phyloP scores from a whole-genome alignment of 2,888 invertebrate genomes.

The Drosophila subsilvestris region DNA sequence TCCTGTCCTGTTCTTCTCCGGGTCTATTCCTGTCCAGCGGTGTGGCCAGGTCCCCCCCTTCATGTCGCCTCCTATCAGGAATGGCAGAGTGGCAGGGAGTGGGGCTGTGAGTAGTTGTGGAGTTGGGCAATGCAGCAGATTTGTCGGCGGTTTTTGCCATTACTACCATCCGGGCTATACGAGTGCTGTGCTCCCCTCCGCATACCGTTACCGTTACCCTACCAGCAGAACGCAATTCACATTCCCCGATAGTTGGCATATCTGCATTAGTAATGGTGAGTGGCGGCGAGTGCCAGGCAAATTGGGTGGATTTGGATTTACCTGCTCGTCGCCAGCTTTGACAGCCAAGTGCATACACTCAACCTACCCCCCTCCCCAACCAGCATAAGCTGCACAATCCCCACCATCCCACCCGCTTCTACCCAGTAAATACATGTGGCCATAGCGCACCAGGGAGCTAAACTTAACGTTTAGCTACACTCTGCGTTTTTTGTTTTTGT shows the following conservation, averaged over 20 bases:
- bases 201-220: too few species aligned
- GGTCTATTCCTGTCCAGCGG: background rate
- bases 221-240: too few species aligned
- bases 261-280: constrained; percentile 78
- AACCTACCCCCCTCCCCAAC: background rate
- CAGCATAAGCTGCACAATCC: background rate
- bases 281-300: constrained; percentile 64
- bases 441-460: constrained; percentile 38
- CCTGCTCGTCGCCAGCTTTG: constrained; percentile 40
- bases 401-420: too few species aligned
- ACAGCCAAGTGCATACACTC: constrained; percentile 33
- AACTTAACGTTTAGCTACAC: constrained; percentile 57
- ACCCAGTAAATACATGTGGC: constrained; percentile 36
- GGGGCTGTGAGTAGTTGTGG: background rate
- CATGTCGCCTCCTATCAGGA: background rate
- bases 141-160: constrained; percentile 76
- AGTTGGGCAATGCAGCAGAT: constrained; percentile 72
- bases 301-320: constrained; percentile 68
- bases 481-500: constrained; percentile 34
- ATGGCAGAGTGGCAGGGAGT: background rate
- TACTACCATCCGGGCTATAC: constrained; percentile 51
- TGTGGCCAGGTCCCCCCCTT: background rate
- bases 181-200: constrained; percentile 1
- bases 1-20: background rate
- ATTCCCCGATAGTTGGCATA: constrained; percentile 63